Evolutionary conservation across 2,888 invertebrate genomes (phyloP).

Genomic region (Apeira syringaria): DNA sequence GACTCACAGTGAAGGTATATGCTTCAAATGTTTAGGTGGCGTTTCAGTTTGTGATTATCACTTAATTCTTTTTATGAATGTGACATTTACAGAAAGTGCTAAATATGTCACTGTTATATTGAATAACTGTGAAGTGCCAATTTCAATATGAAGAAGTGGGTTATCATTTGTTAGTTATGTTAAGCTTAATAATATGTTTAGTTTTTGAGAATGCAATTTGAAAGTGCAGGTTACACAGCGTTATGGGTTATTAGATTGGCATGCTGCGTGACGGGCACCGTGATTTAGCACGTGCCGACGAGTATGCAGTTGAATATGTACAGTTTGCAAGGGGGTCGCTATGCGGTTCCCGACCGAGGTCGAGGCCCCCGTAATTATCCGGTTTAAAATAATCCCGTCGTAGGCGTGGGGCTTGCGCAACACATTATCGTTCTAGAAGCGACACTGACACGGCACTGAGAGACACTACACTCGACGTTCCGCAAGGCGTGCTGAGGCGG

Average conservation of each 20-base stretch:
- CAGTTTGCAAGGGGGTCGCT: conserved; percentile 48
- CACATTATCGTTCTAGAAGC: conserved; percentile 78
- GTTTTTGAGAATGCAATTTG: conserved; percentile 10
- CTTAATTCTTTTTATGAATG: neutral
- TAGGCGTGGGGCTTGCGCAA: conserved; percentile 80
- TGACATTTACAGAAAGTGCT: too few relatives aligned
- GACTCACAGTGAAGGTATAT: conserved; percentile 1
- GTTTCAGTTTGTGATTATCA: too few relatives aligned
- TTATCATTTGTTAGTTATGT: conserved; percentile 11
- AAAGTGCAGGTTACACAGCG: conserved; percentile 44
- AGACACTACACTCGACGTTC: conserved; percentile 67
- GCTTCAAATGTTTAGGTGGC: too few relatives aligned
- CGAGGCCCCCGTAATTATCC: conserved; percentile 62
- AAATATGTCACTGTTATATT: too few relatives aligned
- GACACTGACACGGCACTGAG: conserved; percentile 78
- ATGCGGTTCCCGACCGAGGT: conserved; percentile 36
- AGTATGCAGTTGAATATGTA: conserved; percentile 36
- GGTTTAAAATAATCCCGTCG: conserved; percentile 77
- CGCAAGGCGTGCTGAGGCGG: conserved; percentile 74
- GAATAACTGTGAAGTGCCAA: neutral
- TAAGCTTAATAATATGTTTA: conserved; percentile 1
- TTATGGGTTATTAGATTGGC: conserved; percentile 44
- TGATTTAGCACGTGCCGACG: conserved; percentile 51
- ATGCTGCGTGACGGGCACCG: conserved; percentile 49
- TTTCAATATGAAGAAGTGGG: too few relatives aligned